A percentile compares a stretch with the other conserved stretches of the same genome.
Conservation (phyloP, 2,888 invertebrate genomes). For the Ashinkailepas kermadecensis region DNA sequence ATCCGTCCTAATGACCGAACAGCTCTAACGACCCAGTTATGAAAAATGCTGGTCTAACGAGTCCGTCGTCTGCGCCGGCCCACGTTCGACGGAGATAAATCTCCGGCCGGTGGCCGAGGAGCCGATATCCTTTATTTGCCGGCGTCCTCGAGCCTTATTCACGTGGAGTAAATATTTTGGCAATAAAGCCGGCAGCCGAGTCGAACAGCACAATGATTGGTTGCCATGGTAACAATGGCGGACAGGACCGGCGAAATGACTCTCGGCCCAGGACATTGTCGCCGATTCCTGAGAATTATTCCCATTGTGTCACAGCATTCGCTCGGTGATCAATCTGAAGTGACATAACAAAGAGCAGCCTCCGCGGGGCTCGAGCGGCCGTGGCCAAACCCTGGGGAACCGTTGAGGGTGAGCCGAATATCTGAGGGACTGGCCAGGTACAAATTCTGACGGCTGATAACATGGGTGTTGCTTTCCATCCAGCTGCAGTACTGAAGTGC, state of each 20-base stretch:
- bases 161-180: neutral
- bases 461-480: too few relatives aligned
- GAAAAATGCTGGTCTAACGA: constrained; percentile 1
- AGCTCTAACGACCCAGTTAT: neutral
- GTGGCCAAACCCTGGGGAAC: neutral
- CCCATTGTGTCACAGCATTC: constrained; percentile 1
- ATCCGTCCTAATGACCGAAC: neutral
- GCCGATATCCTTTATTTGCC: neutral
- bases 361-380: neutral
- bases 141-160: neutral
- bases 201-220: neutral
- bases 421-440: too few relatives aligned
- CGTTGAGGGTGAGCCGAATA: too few relatives aligned
- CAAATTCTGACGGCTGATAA: too few relatives aligned
- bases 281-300: constrained; percentile 15
- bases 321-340: constrained; percentile 4
- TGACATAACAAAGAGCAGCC: constrained; percentile 5
- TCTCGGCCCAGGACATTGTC: neutral
- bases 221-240: constrained; percentile 7
- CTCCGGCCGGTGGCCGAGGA: neutral
- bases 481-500: too few relatives aligned
- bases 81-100: neutral
- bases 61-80: neutral
- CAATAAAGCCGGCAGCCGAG: neutral
- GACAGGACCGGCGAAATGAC: neutral